Evolutionary conservation across 30 jellyfish, hydroid and myxozoan species (phyloP).

Genomic region (Pseudorhiza aurosa): DNA sequence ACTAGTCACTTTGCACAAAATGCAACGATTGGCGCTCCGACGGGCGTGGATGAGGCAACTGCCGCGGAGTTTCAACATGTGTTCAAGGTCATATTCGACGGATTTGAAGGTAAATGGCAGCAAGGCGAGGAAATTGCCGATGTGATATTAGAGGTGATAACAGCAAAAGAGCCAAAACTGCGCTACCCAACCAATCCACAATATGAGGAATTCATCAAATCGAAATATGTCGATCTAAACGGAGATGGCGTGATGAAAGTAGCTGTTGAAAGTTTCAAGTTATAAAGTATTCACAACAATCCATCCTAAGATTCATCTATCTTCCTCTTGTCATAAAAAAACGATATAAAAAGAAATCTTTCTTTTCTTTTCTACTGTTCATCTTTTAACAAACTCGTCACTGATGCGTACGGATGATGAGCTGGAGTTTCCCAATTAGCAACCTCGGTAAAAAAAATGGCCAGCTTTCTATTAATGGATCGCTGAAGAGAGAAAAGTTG

Average conservation of each 20-base stretch:
- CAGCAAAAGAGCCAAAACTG: conserved; percentile 11
- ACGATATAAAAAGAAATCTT: too few relatives aligned
- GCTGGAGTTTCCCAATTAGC: too few relatives aligned
- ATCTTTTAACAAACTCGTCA: too few relatives aligned
- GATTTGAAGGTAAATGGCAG: conserved; percentile 4
- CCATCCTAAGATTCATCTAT: too few relatives aligned
- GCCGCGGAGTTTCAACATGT: background rate
- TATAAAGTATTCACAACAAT: too few relatives aligned
- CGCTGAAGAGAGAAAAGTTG: too few relatives aligned
- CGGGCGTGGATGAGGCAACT: conserved; percentile 19
- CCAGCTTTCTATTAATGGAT: too few relatives aligned
- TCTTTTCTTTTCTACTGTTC: too few relatives aligned
- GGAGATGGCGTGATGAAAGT: background rate
- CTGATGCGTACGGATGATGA: too few relatives aligned
- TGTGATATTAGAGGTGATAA: background rate
- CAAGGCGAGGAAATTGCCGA: conserved; percentile 26
- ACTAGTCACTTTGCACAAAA: background rate
- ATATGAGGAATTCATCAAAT: background rate
- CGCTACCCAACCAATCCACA: background rate
- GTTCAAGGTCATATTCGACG: background rate
- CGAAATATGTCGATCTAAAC: conserved; percentile 2
- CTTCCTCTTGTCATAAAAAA: too few relatives aligned
- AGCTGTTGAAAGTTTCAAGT: background rate
- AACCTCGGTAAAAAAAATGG: too few relatives aligned
- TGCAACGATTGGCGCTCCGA: background rate